phyloP scores from a whole-genome alignment of 53 echinoderm and acorn worm genomes.

The Stichopus horrens region DNA sequence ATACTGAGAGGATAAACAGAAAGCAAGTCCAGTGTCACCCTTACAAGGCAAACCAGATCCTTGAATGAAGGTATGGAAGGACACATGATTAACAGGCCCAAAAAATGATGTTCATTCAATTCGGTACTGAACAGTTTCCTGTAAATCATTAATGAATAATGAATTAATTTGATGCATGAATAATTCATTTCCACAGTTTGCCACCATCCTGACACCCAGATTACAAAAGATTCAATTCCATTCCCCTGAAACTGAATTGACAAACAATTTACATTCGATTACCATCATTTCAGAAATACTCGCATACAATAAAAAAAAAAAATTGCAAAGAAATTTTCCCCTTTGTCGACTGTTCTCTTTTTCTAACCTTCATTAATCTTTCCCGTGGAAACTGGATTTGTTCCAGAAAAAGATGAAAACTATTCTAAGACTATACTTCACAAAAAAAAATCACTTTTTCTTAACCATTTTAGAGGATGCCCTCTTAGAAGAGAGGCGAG shows the following conservation, averaged over 20 bases:
- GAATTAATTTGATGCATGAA: no score
- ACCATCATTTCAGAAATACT: not conserved
- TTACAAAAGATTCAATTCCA: not conserved
- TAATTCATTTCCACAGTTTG: no score
- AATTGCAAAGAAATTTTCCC: not conserved
- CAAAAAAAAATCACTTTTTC: not conserved
- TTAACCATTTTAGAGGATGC: not conserved
- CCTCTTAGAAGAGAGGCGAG: not conserved
- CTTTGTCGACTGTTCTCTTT: not conserved
- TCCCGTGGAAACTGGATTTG: not conserved
- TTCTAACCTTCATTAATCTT: not conserved
- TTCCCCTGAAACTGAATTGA: not conserved
- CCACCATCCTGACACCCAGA: no score
- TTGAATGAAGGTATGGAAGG: no score
- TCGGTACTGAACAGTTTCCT: no score
- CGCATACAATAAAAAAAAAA: no score
- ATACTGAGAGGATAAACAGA: no score
- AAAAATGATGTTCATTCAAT: no score
- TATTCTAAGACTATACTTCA: not conserved
- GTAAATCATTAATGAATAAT: no score
- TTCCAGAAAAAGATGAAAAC: not conserved
- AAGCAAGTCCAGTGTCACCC: no score
- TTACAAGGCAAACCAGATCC: no score
- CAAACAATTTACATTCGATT: not conserved
- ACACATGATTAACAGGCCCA: no score